phyloP scores from a whole-genome alignment of 2,797 vertebrate genomes.

The Crocodylus rhombifer region DNA sequence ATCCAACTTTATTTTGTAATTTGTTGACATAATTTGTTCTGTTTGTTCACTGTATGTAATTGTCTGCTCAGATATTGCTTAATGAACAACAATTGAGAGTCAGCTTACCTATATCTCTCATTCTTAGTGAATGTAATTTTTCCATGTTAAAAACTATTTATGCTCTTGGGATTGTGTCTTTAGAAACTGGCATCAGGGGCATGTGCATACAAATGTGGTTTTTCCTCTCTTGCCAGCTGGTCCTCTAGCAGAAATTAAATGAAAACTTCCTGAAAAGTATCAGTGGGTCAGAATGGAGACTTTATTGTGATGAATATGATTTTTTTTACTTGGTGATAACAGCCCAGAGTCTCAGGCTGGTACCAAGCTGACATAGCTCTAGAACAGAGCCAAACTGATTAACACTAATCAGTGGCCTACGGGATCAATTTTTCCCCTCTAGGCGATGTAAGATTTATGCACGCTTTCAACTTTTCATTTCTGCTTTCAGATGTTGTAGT shows the following conservation, averaged over 20 bases:
- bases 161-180: neutral
- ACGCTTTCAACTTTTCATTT: neutral
- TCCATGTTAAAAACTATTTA: neutral
- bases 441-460: neutral
- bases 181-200: neutral
- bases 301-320: neutral
- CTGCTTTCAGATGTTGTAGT: neutral
- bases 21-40: neutral
- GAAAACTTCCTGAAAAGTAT: neutral
- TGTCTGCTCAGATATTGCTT: neutral
- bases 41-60: neutral
- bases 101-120: neutral
- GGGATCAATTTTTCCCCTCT: neutral
- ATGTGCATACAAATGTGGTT: neutral
- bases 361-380: neutral
- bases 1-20: constrained; percentile 63
- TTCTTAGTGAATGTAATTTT: neutral
- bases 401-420: neutral
- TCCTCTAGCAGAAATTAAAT: neutral
- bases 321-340: neutral
- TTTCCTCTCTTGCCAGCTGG: neutral
- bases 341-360: neutral
- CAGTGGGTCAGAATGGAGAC: neutral
- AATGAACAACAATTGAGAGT: neutral
- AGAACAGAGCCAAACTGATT: neutral